Conservation (phyloP, 92 coral and sea anemone species). For the Siderastrea siderea region DNA sequence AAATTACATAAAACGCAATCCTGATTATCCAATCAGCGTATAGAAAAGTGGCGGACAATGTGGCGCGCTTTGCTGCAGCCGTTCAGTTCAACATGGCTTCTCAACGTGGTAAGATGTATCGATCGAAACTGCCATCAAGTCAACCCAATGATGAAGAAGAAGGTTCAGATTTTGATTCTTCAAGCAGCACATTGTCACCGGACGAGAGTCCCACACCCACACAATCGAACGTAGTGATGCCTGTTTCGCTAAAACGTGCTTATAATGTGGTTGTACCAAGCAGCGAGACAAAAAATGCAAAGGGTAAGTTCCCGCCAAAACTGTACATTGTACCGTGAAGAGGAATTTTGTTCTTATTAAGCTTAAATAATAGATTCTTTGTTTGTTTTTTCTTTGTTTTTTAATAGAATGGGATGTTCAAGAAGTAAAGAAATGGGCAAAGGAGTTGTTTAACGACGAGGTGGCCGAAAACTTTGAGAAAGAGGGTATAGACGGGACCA, state of each 20-base stretch:
- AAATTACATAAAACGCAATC: neutral
- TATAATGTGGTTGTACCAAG: neutral
- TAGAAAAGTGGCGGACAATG: neutral
- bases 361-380: neutral
- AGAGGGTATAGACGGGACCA: conserved; percentile 34
- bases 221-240: neutral
- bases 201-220: neutral
- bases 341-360: neutral
- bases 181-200: neutral
- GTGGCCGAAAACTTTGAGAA: conserved; percentile 28
- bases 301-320: conserved; percentile 26
- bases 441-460: conserved; percentile 16
- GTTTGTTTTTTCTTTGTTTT: neutral
- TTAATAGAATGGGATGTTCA: conserved; percentile 43
- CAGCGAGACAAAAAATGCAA: conserved; percentile 4
- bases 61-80: neutral
- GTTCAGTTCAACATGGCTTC: conserved; percentile 8
- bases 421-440: conserved; percentile 20
- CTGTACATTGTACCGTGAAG: neutral
- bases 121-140: conserved; percentile 6
- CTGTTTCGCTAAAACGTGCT: neutral
- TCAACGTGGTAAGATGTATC: neutral
- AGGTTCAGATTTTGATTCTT: conserved; percentile 4
- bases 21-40: conserved; percentile 7
- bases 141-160: neutral